Percentiles rank a stretch among this genome's conserved stretches.
These are phyloP conservation scores for Labeo catla DNA, from an alignment of 2,113 vertebrate species.

Conservation along the genomic window DNA sequence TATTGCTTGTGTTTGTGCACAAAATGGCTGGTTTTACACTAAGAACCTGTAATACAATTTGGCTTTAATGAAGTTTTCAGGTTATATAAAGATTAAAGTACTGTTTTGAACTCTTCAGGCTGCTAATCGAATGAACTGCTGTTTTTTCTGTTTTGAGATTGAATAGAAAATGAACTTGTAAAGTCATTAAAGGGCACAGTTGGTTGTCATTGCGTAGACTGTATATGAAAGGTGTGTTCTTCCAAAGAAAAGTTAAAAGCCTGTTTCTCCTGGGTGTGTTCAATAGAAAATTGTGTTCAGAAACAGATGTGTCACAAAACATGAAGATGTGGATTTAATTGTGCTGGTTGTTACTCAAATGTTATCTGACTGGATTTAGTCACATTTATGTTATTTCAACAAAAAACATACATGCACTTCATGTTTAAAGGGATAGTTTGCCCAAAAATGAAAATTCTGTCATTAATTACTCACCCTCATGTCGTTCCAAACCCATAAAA, in stretches of 20 bases:
- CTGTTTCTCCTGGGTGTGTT: background rate
- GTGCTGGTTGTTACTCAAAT: background rate
- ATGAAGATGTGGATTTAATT: background rate
- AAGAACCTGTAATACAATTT: background rate
- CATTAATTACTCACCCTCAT: no score
- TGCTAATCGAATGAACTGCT: background rate
- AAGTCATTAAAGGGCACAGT: background rate
- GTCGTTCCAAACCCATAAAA: no score
- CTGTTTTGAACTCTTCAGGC: background rate
- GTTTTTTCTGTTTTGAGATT: background rate
- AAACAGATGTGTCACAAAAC: background rate
- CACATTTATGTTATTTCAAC: no score
- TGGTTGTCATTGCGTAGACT: background rate
- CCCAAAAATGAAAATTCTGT: no score
- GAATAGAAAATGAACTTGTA: background rate
- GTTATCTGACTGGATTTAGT: background rate
- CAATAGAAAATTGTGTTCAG: background rate
- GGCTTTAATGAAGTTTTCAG: background rate
- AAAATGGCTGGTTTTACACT: background rate
- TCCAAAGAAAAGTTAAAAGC: background rate
- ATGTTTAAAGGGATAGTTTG: no score
- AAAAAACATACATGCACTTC: background rate
- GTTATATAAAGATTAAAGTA: background rate
- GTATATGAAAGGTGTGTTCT: background rate
- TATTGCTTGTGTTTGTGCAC: background rate